Evolutionary conservation across 2,113 vertebrate genomes (phyloP).

Genomic region (Corydoras sp.): DNA sequence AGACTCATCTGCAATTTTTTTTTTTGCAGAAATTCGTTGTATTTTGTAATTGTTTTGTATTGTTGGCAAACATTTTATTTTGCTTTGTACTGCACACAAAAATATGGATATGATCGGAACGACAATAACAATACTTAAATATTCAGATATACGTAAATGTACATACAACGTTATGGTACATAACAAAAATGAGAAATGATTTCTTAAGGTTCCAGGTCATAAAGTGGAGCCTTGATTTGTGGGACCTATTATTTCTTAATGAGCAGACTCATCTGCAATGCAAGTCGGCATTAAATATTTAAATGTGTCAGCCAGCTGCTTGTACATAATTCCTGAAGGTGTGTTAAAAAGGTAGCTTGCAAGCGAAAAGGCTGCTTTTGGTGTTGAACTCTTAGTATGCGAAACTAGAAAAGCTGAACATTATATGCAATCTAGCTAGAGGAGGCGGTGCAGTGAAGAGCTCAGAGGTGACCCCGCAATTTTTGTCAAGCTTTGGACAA

Average conservation of each 20-base stretch:
- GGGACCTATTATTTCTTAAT: neutral
- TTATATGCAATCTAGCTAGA: neutral
- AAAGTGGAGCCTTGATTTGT: neutral
- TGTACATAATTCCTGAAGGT: conserved; percentile 27
- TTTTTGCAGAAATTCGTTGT: no score
- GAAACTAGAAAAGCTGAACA: neutral
- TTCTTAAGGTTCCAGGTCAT: neutral
- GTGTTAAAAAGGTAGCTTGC: conserved; percentile 27
- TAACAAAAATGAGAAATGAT: no score
- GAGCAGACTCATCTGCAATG: conserved; percentile 11
- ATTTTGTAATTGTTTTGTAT: no score
- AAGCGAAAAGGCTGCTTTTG: conserved; percentile 21
- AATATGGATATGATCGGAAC: no score
- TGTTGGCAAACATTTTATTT: no score
- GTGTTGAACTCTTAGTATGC: no score
- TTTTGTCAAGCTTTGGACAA: neutral
- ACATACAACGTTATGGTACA: no score
- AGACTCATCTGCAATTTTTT: conserved; percentile 8
- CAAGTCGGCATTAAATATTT: conserved; percentile 25
- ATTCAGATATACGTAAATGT: no score
- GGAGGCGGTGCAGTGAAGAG: neutral
- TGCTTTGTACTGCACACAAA: no score
- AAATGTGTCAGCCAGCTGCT: conserved; percentile 7
- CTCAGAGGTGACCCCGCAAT: conserved; percentile 25
- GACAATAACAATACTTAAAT: no score